Evolutionary conservation across 2,888 invertebrate species (phyloP).

Genomic region (Criorhina ranunculi): DNA sequence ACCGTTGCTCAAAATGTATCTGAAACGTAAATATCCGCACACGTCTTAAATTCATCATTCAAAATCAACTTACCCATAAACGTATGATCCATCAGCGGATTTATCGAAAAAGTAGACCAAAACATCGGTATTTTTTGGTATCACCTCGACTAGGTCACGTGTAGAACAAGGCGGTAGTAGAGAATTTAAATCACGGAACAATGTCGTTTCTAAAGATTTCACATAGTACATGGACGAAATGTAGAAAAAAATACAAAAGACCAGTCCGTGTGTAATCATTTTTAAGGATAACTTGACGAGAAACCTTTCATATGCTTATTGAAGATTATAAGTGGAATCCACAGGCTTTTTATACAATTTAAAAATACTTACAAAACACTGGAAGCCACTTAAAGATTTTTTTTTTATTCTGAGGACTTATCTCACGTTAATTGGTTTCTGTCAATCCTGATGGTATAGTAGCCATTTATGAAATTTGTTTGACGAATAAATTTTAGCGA

Average conservation of each 20-base stretch:
- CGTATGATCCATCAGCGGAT: slow-evolving; percentile 17
- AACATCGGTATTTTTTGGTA: slow-evolving; percentile 1
- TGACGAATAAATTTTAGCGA: too few species aligned
- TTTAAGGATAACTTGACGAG: neutral
- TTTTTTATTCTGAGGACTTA: too few species aligned
- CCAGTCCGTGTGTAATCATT: neutral
- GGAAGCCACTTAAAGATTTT: too few species aligned
- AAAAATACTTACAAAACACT: too few species aligned
- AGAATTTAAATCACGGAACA: slow-evolving; percentile 18
- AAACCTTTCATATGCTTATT: neutral
- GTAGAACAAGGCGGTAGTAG: slow-evolving; percentile 1
- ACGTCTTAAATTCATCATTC: too few species aligned
- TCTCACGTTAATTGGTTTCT: too few species aligned
- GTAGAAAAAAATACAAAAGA: neutral
- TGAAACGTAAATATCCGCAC: neutral
- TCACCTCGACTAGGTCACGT: neutral
- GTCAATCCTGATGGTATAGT: too few species aligned
- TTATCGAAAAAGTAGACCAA: slow-evolving; percentile 19
- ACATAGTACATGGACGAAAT: neutral
- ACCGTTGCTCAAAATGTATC: slow-evolving; percentile 17
- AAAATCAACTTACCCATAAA: slow-evolving; percentile 18
- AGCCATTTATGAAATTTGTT: too few species aligned
- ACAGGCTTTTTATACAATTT: neutral
- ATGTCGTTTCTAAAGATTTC: neutral
- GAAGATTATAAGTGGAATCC: neutral